Evolutionary conservation across 2,888 invertebrate genomes (phyloP), one percentile per base, ranked within the genome.

Genomic region (Hyppa rectilinea): DNA sequence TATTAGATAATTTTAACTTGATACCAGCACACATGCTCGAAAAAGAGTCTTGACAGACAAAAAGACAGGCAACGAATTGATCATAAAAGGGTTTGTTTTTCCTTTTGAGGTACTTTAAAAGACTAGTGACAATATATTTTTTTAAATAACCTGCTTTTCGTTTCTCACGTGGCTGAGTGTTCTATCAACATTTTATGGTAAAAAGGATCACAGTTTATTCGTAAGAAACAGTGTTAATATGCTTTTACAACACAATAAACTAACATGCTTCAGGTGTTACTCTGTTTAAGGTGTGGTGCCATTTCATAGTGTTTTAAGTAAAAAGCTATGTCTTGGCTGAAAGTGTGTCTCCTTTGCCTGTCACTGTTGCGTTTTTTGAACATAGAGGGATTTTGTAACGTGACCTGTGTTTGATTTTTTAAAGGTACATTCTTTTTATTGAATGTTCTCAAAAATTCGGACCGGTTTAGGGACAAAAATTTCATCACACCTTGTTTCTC

Each of bases 261-360:
- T 12, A 55, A 71, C 40, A 29, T 14, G 36, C 12, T 66, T 53
- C 5, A 40, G 31, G 29, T 34, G 66, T 45, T 52, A 38, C n/a
- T 74, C 36, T 63, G n/a, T 29, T 62, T 17, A 45, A n/a, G 26
- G 12, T 23, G 4, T 12, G 34, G 3, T 60, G 29, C 20, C 7
- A n/a, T 71, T 38, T 38, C 4, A 31, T n/a, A 75, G 50, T 34
- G 29, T 47, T 66, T 12, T 45, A 67, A 75, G 75, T 55, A 49
- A 68, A 75, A 23, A 67, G 7, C 23, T 55, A 36, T 40, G 68
- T 71, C 34, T 53, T 53, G 20, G 6, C 12, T 53, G 6, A 71
- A 53, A 67, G 26, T 7, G 7, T 53, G 38, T 20, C 10, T 17
- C 12, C 29, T 34, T 34, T 29, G n/a, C 2, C 5, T 20, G 34